Base-by-base conservation (phyloP, 1,140 invertebrate genomes). In the Drosophila pectinifera region DNA sequence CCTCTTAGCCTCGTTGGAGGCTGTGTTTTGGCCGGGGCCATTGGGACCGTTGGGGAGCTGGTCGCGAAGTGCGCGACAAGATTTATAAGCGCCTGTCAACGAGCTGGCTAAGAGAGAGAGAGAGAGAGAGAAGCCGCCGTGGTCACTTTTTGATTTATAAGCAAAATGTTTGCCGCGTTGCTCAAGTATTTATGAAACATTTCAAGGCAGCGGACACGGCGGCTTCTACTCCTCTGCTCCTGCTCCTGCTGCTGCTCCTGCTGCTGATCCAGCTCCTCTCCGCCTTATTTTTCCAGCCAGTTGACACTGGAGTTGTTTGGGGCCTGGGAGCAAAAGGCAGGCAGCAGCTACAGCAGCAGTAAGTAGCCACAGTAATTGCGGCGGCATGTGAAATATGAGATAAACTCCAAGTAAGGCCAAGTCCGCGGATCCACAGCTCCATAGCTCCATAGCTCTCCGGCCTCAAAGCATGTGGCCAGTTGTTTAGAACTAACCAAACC, bases 351-450 rank as follows among this genome's bases (percentile, higher is more conserved):
- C 45, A 39, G 59, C 54, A 59, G 59, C 59, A 77, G 81, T 77
- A 84, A 85, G 81, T 86, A 86, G 75, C 83, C 59, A 76, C 80
- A 88, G 84, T 88, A 88, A 88, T 88, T 88, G 84, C 84, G 76
- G 80, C 84, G 84, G 84, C 84, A 88, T 88, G 84, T 88, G 84
- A 89, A 89, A 89, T 89, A 89, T 89, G 84, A 88, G 83, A 88
- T 89, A 89, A 89, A 89, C 85, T 88, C 83, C 84, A 89, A 90
- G 80, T 84, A 84, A 83, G 84, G 84, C 72, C 56, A 78, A 63
- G 61, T 76, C 61, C 59, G 39, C n/a, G 38, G 56, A 53, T 57
- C 64, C 43, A 34, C 16, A 49, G 64, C 59, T 49, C 18, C 41
- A 39, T 48, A 56, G 62, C 51, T 36, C 31, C 75, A 65, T 41